Evolutionary conservation across 2,888 invertebrate genomes (phyloP), one percentile per base, ranked within the genome.

Genomic region (Lasioglossum morio): DNA sequence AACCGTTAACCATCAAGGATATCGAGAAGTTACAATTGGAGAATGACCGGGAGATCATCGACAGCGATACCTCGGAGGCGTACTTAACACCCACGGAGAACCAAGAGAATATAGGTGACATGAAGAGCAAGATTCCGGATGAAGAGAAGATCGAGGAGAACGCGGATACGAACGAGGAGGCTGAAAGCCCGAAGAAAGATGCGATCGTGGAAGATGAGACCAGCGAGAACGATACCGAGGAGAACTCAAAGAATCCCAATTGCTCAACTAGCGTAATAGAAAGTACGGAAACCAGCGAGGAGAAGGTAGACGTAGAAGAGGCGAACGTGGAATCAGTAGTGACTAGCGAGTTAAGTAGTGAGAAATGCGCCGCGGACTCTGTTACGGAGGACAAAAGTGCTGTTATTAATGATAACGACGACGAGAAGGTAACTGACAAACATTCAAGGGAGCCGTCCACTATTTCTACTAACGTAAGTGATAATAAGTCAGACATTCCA

Each of bases 61-160:
- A 97, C 76, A 97, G 97, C 88, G 97, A 97, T 94, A 96, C 96
- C 87, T 97, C 97, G 74, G 97, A 97, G 92, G 95, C 97, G 83
- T 97, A 97, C 92, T 95, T 97, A 86, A 97, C 97, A 75, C 97
- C 97, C 37, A 97, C 97, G 66, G 97, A 97, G 73, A 91, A 91
- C 72, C 87, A 91, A 30, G 89, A 90, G 57, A 91, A 87, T 63
- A 84, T 90, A 79, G 84, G 86, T 82, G 91, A 92, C 74, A 76
- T 89, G 37, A 87, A 94, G 93, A 74, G 85, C 74, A 85, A 81
- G 78, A 86, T 84, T 66, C 84, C 84, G 70, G 91, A 93, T 69
- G 84, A 74, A 34, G 89, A 88, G 16, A 90, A 89, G 69, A 72
- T 46, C 37, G 95, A 95, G 14, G 89, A 88, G 23, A 87, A 84